These are phyloP conservation scores for Hartigia nigra DNA, from an alignment of 2,888 invertebrate genomes.

Conservation along the genomic window DNA sequence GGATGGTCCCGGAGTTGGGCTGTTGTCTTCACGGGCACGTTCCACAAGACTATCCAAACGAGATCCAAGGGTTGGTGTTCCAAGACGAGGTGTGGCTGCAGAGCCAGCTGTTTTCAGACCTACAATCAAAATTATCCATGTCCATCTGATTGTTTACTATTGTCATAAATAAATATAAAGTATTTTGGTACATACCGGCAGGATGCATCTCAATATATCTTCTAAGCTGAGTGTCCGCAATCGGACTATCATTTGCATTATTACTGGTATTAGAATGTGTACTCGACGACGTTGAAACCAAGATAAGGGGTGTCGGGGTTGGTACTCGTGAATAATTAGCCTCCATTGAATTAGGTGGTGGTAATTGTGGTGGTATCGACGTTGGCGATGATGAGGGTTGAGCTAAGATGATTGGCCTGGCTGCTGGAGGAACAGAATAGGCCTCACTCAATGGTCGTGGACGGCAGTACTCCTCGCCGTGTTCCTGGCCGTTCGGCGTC, in stretches of 20 bases:
- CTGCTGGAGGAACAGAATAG: constrained; percentile 68
- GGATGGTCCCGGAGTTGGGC: constrained; percentile 25
- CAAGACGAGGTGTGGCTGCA: constrained; percentile 16
- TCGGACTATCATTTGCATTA: neutral
- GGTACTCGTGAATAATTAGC: constrained; percentile 55
- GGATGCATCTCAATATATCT: constrained; percentile 68
- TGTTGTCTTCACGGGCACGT: constrained; percentile 18
- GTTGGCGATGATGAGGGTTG: constrained; percentile 33
- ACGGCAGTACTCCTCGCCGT: constrained; percentile 64
- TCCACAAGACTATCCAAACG: constrained; percentile 20
- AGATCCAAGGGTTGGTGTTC: constrained; percentile 10
- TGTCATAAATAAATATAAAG: neutral
- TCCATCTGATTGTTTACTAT: neutral
- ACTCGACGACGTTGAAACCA: constrained; percentile 30
- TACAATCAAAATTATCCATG: neutral
- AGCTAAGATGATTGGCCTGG: constrained; percentile 63
- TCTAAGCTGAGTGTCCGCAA: neutral
- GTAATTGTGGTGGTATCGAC: constrained; percentile 39
- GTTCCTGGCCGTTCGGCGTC: constrained; percentile 41
- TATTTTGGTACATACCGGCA: constrained; percentile 54
- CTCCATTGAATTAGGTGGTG: constrained; percentile 47
- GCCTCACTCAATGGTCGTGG: constrained; percentile 67
- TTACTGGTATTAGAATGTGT: neutral
- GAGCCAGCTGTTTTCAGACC: constrained; percentile 3
- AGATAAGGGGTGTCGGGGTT: constrained; percentile 48